Evolutionary conservation across 2,113 vertebrate species (phyloP), one percentile per base, ranked within the genome.

Genomic region (Macquaria australasica): DNA sequence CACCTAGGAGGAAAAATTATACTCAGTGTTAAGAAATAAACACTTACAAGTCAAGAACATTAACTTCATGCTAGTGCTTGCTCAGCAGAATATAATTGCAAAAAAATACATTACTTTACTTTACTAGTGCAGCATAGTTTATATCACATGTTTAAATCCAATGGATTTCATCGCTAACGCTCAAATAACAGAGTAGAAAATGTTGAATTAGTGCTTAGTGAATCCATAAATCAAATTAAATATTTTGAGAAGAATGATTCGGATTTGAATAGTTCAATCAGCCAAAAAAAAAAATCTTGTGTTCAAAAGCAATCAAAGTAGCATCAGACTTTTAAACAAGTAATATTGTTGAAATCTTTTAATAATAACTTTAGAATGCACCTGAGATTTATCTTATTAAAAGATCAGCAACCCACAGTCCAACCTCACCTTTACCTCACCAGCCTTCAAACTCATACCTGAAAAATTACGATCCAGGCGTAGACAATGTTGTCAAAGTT

Each of bases 401-500:
- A 39, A 28, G 5, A 31, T 62, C 4, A 51, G 14, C 1, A 48
- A 8, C 23, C 5, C 21, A 58, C 12, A 73, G 23, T 18, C 25
- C 15, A 15, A 28, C 31, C 18, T 56, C 41, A 68, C 15, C 3
- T 50, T 31, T 6, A 60, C 6, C 48, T 53, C 21, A 37, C 34
- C 34, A 64, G 21, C n/a, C 28, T 64, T 59, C n/a, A 56, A 53
- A 16, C 43, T 34, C 8, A 37, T 89, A 98, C 98, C 97, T 99
- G 98, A 93, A 99, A 99, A 90, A 99, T 99, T 53, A 99, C 98
- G 5, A 99, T 99, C 98, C 98, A 99, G 86, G 98, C 98, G 0
- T 99, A 99, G 23, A 98, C 98, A 0, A 99, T 99, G 90, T 99
- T 99, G 95, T 99, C 98, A 15, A 99, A 99, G 95, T 98, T 99